A percentile compares a stretch with the other conserved stretches of the same genome.
Evolutionary conservation across 37 sponge, comb jelly and placozoan genomes (phyloP).

Genomic region (Chondrosia reniformis): DNA sequence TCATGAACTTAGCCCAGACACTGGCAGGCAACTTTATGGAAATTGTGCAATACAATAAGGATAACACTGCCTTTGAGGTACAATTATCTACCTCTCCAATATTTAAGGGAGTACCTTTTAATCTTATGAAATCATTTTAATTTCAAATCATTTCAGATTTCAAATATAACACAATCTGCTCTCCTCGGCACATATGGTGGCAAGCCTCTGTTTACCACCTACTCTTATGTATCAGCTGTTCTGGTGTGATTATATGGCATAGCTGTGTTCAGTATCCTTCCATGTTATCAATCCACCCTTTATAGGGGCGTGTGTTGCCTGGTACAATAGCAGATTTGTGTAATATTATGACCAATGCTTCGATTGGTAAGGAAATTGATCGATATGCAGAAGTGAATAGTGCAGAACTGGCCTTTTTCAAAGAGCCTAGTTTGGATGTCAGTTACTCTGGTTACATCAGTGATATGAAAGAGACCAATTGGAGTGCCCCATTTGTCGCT

Average conservation of each 20-base stretch:
- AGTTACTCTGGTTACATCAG: constrained; percentile 31
- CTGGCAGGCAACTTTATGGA: constrained; percentile 72
- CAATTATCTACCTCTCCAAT: not conserved
- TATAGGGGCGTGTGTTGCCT: constrained; percentile 43
- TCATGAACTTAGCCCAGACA: constrained; percentile 23
- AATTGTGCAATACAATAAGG: constrained; percentile 87
- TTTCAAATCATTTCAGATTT: no score
- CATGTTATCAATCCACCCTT: not conserved
- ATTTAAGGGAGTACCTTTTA: constrained; percentile 33
- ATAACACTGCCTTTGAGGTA: constrained; percentile 70
- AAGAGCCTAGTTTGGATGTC: constrained; percentile 15
- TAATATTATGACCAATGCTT: constrained; percentile 52
- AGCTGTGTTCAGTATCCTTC: not conserved
- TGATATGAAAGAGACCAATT: constrained; percentile 25
- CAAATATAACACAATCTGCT: no score
- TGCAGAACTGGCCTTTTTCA: not conserved
- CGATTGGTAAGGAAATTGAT: constrained; percentile 23
- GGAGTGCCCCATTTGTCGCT: constrained; percentile 19
- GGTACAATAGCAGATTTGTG: constrained; percentile 63
- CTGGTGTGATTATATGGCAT: not conserved
- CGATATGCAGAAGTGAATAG: constrained; percentile 57
- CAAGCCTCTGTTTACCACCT: not conserved
- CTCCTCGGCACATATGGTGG: no score
- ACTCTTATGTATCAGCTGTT: not conserved
- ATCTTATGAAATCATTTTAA: no score